Evolutionary conservation across 2,113 vertebrate species (phyloP).

Genomic region (Odobenus rosmarus): DNA sequence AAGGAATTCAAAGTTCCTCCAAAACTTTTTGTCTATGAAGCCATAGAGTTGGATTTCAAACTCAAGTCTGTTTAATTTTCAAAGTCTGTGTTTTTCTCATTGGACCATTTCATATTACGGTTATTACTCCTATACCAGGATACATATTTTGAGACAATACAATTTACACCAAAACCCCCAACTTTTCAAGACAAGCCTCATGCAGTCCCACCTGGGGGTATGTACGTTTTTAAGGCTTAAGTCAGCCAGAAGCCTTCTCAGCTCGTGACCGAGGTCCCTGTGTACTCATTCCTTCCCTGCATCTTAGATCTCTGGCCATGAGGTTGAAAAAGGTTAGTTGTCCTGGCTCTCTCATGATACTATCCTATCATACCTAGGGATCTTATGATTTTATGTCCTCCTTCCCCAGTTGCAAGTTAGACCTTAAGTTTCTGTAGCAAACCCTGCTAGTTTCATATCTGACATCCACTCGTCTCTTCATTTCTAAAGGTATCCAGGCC

Average conservation of each 20-base stretch:
- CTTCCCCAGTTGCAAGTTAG: not conserved
- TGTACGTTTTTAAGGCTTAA: not conserved
- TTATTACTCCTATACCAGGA: not conserved
- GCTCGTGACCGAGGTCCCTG: not conserved
- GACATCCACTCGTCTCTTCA: not conserved
- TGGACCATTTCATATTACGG: not conserved
- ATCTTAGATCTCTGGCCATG: not conserved
- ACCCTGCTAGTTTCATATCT: not conserved
- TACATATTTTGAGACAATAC: not conserved
- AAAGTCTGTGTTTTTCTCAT: not conserved
- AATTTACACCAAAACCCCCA: not conserved
- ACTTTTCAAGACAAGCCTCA: not conserved
- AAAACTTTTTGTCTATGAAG: not conserved
- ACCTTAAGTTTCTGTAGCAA: not conserved
- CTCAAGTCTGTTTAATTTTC: not conserved
- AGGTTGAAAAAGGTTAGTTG: not conserved
- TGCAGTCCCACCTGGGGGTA: too few relatives aligned
- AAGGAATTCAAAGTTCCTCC: not conserved
- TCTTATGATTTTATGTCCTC: too few relatives aligned
- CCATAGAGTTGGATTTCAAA: not conserved
- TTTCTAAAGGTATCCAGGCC: not conserved
- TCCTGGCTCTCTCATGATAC: not conserved
- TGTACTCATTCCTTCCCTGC: not conserved
- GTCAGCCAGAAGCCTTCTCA: not conserved
- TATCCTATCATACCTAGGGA: not conserved